phyloP scores from a whole-genome alignment of 2,113 vertebrate species.

The Uria aalge region DNA sequence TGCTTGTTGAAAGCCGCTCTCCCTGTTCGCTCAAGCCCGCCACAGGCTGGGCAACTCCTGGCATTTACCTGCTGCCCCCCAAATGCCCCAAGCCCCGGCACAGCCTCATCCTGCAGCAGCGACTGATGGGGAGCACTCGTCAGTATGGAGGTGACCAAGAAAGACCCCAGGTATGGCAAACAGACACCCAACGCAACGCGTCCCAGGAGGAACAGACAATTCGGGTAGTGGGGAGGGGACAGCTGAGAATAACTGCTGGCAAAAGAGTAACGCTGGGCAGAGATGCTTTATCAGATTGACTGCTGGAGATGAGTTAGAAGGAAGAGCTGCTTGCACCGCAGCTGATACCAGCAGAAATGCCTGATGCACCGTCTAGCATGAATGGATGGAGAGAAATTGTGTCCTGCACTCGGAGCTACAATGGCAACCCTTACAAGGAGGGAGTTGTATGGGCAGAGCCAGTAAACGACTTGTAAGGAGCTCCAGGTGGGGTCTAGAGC shows the following conservation, averaged over 20 bases:
- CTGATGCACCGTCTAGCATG: fast-evolving
- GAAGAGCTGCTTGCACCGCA: not conserved
- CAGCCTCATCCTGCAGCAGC: not conserved
- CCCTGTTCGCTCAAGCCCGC: not conserved
- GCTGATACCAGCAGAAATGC: not conserved
- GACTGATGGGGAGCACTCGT: not conserved
- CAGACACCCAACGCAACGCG: fast-evolving
- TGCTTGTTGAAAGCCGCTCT: not conserved
- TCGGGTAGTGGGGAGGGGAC: not conserved
- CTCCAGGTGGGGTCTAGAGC: not conserved
- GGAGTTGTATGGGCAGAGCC: not conserved
- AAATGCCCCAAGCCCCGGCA: not conserved
- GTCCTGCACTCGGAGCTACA: not conserved
- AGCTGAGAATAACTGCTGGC: not conserved
- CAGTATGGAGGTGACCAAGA: not conserved
- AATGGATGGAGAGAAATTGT: not conserved
- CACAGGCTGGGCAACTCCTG: not conserved
- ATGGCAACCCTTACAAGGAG: not conserved
- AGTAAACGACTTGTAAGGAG: not conserved
- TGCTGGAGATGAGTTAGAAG: not conserved
- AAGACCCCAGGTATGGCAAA: not conserved
- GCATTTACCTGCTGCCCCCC: not conserved
- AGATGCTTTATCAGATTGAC: fast-evolving
- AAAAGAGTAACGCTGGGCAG: not conserved
- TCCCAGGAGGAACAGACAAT: not conserved